Conservation (phyloP, 2,113 vertebrate species). For the Lates calcarifer region DNA sequence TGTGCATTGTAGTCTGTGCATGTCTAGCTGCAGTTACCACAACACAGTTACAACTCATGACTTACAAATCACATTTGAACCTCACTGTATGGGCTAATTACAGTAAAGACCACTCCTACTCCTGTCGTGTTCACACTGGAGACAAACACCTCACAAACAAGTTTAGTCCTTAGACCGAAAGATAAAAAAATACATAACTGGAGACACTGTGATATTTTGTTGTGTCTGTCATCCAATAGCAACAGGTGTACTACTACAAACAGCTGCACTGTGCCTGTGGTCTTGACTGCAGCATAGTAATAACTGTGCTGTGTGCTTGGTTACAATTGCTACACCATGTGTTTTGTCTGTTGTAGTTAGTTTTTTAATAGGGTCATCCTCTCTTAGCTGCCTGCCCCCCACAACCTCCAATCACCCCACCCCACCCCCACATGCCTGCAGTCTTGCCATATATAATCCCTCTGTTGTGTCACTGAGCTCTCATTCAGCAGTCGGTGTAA, state of each 20-base stretch:
- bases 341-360: conserved; percentile 40
- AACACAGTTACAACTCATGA: neutral
- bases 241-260: conserved; percentile 29
- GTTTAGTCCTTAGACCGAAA: neutral
- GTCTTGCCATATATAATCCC: conserved; percentile 66
- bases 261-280: conserved; percentile 18
- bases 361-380: conserved; percentile 63
- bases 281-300: conserved; percentile 21
- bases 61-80: neutral
- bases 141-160: neutral
- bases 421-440: conserved; percentile 13
- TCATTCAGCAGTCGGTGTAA: conserved; percentile 58
- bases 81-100: no score
- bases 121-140: neutral
- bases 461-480: conserved; percentile 56
- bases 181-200: neutral
- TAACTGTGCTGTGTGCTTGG: conserved; percentile 8
- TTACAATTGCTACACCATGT: conserved; percentile 24
- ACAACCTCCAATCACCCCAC: conserved; percentile 37
- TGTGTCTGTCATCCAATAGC: neutral
- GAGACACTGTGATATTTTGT: neutral
- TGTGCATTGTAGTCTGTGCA: conserved; percentile 1
- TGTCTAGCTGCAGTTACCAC: neutral
- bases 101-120: neutral
- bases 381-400: conserved; percentile 17